These are phyloP conservation scores for Tyto alba DNA, from an alignment of 2,113 vertebrate genomes.

Conservation along the genomic window DNA sequence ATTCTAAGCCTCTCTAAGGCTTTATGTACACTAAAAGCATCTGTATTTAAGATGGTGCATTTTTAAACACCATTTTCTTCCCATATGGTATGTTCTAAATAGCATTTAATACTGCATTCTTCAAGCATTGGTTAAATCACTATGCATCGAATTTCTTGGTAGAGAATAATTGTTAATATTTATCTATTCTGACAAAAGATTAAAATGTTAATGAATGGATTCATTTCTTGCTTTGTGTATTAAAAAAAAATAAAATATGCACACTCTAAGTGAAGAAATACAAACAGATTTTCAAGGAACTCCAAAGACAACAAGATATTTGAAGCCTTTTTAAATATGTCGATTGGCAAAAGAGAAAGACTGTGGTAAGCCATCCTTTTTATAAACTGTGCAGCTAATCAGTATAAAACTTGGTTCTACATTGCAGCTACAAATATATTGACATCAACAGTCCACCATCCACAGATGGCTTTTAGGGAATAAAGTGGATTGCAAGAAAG, in stretches of 20 bases:
- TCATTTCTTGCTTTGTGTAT: background rate
- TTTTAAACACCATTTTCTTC: background rate
- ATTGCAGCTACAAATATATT: background rate
- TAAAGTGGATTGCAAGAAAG: background rate
- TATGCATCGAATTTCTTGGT: background rate
- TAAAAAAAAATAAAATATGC: background rate
- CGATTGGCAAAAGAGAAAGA: background rate
- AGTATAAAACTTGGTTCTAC: background rate
- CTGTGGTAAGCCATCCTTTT: background rate
- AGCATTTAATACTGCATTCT: background rate
- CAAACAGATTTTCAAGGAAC: background rate
- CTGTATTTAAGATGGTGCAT: background rate
- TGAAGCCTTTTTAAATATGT: background rate
- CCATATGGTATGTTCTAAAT: background rate
- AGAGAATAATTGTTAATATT: background rate
- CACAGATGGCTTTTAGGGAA: background rate
- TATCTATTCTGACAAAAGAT: background rate
- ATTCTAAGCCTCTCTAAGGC: background rate
- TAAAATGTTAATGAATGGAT: background rate
- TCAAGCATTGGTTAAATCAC: background rate
- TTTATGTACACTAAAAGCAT: background rate
- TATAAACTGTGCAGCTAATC: background rate
- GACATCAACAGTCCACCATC: background rate
- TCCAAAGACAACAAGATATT: background rate
- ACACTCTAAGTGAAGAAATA: background rate